These are phyloP conservation scores for Tenthredo scrophulariae DNA, from an alignment of 2,888 invertebrate genomes.

Conservation along the genomic window DNA sequence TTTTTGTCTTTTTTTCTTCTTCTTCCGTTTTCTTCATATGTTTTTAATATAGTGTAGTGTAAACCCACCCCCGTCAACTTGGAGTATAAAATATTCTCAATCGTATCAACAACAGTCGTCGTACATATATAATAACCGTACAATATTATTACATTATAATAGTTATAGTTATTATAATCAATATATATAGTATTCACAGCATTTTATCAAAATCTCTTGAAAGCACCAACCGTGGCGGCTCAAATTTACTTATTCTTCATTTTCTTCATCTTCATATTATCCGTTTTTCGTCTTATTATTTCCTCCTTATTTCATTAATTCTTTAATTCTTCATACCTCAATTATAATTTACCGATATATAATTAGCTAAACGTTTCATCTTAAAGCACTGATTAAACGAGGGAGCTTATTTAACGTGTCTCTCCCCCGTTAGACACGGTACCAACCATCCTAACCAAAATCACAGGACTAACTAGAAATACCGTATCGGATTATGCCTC, in stretches of 20 bases:
- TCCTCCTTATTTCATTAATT: constrained; percentile 29
- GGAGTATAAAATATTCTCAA: constrained; percentile 77
- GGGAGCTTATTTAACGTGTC: constrained; percentile 77
- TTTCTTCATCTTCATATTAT: constrained; percentile 16
- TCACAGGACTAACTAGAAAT: constrained; percentile 78
- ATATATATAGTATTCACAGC: constrained; percentile 74
- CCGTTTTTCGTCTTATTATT: constrained; percentile 32
- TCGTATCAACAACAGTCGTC: constrained; percentile 77
- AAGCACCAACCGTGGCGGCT: constrained; percentile 74
- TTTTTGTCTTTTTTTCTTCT: background rate
- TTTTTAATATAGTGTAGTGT: constrained; percentile 8
- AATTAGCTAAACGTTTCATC: constrained; percentile 74
- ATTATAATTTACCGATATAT: constrained; percentile 71
- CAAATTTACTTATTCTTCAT: constrained; percentile 37
- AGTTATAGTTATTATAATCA: background rate
- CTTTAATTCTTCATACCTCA: constrained; percentile 57
- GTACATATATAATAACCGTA: constrained; percentile 13
- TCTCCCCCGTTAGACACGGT: constrained; percentile 74
- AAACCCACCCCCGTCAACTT: constrained; percentile 65
- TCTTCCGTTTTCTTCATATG: background rate
- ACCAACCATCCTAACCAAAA: constrained; percentile 70
- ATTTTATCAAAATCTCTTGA: constrained; percentile 78
- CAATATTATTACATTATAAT: constrained; percentile 61
- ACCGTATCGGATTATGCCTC: constrained; percentile 44
- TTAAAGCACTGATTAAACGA: constrained; percentile 79